phyloP scores from a whole-genome alignment of 2,888 invertebrate species.

The Apodemia duryi region DNA sequence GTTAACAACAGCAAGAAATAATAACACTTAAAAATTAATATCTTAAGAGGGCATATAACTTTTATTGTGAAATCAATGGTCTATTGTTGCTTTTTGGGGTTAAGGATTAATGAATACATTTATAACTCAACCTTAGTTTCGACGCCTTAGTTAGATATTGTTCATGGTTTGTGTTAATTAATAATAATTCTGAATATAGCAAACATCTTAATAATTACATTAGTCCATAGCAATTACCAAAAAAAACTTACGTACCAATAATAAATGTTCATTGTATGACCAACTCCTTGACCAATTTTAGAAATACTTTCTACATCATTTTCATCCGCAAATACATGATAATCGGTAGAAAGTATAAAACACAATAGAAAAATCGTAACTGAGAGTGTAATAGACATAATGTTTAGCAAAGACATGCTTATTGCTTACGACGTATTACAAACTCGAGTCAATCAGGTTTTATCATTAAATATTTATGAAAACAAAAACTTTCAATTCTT shows the following conservation, averaged over 20 bases:
- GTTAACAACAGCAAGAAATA: too few relatives aligned
- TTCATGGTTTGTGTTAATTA: too few relatives aligned
- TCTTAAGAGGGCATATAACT: too few relatives aligned
- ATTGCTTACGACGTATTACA: conserved; percentile 32
- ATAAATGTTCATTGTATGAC: conserved; percentile 88
- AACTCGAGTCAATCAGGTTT: neutral
- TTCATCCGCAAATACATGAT: conserved; percentile 68
- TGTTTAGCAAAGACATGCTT: conserved; percentile 51
- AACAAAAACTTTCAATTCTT: neutral
- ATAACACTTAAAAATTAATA: too few relatives aligned
- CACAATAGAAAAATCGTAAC: conserved; percentile 51
- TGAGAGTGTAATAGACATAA: conserved; percentile 49
- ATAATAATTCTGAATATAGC: too few relatives aligned
- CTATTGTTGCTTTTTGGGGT: too few relatives aligned
- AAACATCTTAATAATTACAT: too few relatives aligned
- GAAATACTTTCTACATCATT: conserved; percentile 81
- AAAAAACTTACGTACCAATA: conserved; percentile 86
- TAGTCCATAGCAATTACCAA: neutral
- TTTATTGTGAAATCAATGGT: too few relatives aligned
- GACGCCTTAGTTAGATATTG: too few relatives aligned
- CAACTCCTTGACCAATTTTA: conserved; percentile 77
- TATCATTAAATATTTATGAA: neutral
- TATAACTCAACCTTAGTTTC: too few relatives aligned
- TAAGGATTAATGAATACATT: too few relatives aligned
- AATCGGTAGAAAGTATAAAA: conserved; percentile 52